A percentile compares a stretch with the other conserved stretches of the same genome.
These are phyloP conservation scores for Acanthochromis polyacanthus DNA, from an alignment of 2,113 vertebrate genomes.

Conservation along the genomic window DNA sequence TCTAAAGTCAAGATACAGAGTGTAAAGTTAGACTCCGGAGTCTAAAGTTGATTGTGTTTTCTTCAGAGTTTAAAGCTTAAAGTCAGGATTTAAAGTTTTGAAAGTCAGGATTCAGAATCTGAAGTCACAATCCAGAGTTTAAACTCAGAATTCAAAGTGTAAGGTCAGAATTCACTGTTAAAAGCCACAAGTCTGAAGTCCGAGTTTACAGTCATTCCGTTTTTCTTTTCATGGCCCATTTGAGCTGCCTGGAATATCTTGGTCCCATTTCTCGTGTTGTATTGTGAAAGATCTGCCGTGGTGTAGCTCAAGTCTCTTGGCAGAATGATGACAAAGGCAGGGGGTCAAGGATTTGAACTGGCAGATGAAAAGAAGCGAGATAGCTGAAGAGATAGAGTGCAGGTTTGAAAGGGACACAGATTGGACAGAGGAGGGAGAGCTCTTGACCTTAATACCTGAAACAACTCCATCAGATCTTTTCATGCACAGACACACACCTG, in stretches of 20 bases:
- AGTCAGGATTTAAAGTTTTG: too few relatives aligned
- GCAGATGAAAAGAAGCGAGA: conserved; percentile 49
- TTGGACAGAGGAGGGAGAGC: conserved; percentile 53
- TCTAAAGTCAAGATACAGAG: too few relatives aligned
- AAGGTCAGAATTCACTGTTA: too few relatives aligned
- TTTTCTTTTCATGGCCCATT: conserved; percentile 51
- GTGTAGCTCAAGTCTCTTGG: conserved; percentile 52
- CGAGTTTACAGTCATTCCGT: too few relatives aligned
- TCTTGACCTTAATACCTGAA: conserved; percentile 62
- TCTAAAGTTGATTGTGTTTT: too few relatives aligned
- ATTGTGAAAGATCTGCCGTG: conserved; percentile 54
- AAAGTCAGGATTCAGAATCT: too few relatives aligned
- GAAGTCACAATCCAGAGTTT: too few relatives aligned
- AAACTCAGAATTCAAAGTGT: too few relatives aligned
- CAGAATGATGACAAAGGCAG: conserved; percentile 28
- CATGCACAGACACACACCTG: conserved; percentile 17
- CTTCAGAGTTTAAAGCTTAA: too few relatives aligned
- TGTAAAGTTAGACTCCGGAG: too few relatives aligned
- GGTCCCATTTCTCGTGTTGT: conserved; percentile 67
- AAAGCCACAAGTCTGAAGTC: too few relatives aligned
- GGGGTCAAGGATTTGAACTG: conserved; percentile 34
- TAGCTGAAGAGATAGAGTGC: conserved; percentile 37
- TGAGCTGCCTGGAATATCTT: conserved; percentile 64
- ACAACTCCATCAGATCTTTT: conserved; percentile 23
- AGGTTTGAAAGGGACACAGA: conserved; percentile 51